Conservation (phyloP, 2,888 invertebrate genomes). For the Oligia fasciuncula region DNA sequence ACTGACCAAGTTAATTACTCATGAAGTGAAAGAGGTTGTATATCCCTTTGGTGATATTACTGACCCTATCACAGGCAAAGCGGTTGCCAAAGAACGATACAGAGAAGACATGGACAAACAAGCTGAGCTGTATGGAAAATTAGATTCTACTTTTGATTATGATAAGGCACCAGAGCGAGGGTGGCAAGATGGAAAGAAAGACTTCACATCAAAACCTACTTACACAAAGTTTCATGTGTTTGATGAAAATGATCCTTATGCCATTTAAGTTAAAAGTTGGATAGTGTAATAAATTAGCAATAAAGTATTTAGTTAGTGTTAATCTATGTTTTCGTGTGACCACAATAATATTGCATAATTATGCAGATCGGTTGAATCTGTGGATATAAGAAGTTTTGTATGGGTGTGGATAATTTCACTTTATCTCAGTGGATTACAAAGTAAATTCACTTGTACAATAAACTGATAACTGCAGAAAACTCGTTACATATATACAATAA, state of each 20-base stretch:
- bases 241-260: slow-evolving; percentile 93
- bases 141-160: slow-evolving; percentile 93
- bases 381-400: too few species aligned
- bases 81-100: slow-evolving; percentile 93
- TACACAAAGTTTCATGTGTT: slow-evolving; percentile 95
- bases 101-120: slow-evolving; percentile 93
- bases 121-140: slow-evolving; percentile 92
- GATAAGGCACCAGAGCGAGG: slow-evolving; percentile 94
- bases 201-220: slow-evolving; percentile 94
- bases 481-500: too few species aligned
- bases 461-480: too few species aligned
- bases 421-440: too few species aligned
- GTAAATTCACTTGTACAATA: too few species aligned
- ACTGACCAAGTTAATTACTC: slow-evolving; percentile 94
- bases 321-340: not conserved
- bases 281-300: slow-evolving; percentile 49
- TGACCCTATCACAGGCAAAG: slow-evolving; percentile 96
- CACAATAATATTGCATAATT: not conserved
- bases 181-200: slow-evolving; percentile 94
- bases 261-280: slow-evolving; percentile 84
- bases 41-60: slow-evolving; percentile 95
- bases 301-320: slow-evolving; percentile 49
- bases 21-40: slow-evolving; percentile 94
- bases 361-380: too few species aligned
- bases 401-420: too few species aligned